A percentile compares a stretch with the other conserved stretches of the same genome.
phyloP scores from a whole-genome alignment of 2,797 vertebrate species.

The Pangasius mekongensis region DNA sequence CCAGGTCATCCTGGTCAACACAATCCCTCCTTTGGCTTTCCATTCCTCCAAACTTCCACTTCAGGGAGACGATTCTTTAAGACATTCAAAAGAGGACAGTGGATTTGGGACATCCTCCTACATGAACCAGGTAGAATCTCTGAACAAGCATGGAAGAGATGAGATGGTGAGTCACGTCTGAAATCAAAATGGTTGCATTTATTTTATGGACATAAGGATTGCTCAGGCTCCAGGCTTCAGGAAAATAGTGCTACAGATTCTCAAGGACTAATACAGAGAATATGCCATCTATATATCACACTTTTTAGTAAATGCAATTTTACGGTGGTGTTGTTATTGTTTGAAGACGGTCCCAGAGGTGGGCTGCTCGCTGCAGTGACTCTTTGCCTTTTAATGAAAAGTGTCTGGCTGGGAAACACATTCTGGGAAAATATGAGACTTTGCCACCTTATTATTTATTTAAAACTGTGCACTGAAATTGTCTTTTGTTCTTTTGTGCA shows the following conservation, averaged over 20 bases:
- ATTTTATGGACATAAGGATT: constrained; percentile 10
- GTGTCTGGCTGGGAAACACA: constrained; percentile 4
- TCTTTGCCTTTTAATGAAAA: constrained; percentile 25
- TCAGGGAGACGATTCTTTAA: constrained; percentile 71
- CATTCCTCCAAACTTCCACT: constrained; percentile 83
- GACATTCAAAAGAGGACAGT: constrained; percentile 54
- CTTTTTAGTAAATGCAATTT: constrained; percentile 13
- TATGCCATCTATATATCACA: background rate
- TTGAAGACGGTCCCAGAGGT: constrained; percentile 9
- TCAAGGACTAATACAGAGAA: constrained; percentile 6
- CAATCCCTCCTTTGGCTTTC: constrained; percentile 88
- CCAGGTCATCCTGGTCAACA: constrained; percentile 92
- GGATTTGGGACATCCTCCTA: constrained; percentile 25
- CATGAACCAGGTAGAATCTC: constrained; percentile 30
- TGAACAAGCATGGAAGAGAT: constrained; percentile 29
- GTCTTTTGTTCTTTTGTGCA: constrained; percentile 11
- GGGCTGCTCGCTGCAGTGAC: background rate
- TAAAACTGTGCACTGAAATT: constrained; percentile 26
- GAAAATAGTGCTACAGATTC: constrained; percentile 18
- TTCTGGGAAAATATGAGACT: background rate
- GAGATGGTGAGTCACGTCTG: constrained; percentile 57
- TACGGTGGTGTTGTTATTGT: constrained; percentile 13
- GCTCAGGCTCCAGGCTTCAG: background rate
- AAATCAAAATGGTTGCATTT: constrained; percentile 29
- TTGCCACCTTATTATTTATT: constrained; percentile 35